Base-by-base conservation (phyloP, 2,888 invertebrate genomes). In the Aplocera efformata region DNA sequence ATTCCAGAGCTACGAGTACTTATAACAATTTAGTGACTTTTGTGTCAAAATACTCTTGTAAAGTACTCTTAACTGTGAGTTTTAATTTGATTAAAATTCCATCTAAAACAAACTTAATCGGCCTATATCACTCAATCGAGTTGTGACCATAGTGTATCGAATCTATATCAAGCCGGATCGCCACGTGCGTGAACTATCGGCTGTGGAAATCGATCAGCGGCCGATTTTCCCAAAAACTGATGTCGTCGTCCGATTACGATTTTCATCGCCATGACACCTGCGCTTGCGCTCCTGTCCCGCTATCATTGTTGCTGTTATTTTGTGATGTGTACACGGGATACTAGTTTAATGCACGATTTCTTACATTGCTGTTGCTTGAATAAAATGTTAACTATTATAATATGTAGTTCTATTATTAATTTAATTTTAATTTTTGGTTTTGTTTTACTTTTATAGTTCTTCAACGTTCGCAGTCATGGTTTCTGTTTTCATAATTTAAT, bases 121-220 rank as follows among this genome's bases (percentile, higher is more conserved):
- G 45, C 53, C 66, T 60, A 64, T 29, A 40, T 39, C 38, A 46
- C 66, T 69, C 63, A 71, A 71, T 72, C 58, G 58, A 42, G 41
- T 42, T 48, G 28, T 53, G 56, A 62, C 60, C 63, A 67, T 62
- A 63, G 67, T 78, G 75, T 74, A 64, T 69, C 80, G 47, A 80
- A 79, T 72, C 46, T 42, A 34, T 48, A 55, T 60, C 67, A 64
- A 61, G 61, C 63, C 66, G 53, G 58, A 55, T 50, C 50, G 45
- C 72, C 86, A 82, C 86, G 86, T 82, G 86, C 86, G 84, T 86
- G 80, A 67, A 67, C 79, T 82, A 85, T 83, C 69, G 67, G 76
- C 83, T 84, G 81, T 84, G 84, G 68, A 83, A 88, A 86, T 88
- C 79, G 76, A 84, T 83, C 81, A 58, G 58, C 57, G 60, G 72